phyloP scores from a whole-genome alignment of 2,888 invertebrate species.

The Amiota mariae region DNA sequence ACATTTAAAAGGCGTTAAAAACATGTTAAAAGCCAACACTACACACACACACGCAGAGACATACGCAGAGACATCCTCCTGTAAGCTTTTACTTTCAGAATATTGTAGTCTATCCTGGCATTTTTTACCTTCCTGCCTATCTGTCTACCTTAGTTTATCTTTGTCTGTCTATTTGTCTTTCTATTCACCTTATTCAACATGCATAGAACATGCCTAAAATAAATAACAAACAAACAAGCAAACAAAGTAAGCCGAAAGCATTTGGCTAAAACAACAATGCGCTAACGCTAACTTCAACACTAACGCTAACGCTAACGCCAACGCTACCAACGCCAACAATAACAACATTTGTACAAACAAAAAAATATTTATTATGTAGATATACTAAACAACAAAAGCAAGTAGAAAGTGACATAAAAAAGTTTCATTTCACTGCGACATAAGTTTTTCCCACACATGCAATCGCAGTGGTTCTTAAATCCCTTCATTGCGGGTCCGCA shows the following conservation, averaged over 20 bases:
- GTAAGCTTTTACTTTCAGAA: not conserved
- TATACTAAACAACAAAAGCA: not conserved
- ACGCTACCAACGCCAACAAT: not conserved
- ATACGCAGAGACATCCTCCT: not conserved
- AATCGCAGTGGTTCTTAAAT: not conserved
- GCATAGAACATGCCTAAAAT: conserved; percentile 13
- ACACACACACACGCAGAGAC: not conserved
- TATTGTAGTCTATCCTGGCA: too few relatives aligned
- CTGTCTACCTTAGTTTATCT: not conserved
- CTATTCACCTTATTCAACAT: not conserved
- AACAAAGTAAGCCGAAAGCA: conserved; percentile 29
- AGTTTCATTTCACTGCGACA: conserved; percentile 9
- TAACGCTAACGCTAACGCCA: not conserved
- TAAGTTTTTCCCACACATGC: not conserved
- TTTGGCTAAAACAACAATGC: conserved; percentile 14
- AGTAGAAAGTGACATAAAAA: conserved; percentile 29
- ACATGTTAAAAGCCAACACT: conserved; percentile 25
- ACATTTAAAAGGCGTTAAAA: conserved; percentile 29
- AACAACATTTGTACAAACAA: not conserved
- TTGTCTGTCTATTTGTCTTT: not conserved
- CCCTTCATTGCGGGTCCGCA: too few relatives aligned
- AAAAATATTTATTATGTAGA: not conserved
- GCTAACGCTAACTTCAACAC: not conserved
- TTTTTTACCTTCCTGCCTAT: not conserved
- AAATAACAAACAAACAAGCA: conserved; percentile 30